Evolutionary conservation across 2,113 vertebrate species (phyloP).

Genomic region (Electrona antarctica): DNA sequence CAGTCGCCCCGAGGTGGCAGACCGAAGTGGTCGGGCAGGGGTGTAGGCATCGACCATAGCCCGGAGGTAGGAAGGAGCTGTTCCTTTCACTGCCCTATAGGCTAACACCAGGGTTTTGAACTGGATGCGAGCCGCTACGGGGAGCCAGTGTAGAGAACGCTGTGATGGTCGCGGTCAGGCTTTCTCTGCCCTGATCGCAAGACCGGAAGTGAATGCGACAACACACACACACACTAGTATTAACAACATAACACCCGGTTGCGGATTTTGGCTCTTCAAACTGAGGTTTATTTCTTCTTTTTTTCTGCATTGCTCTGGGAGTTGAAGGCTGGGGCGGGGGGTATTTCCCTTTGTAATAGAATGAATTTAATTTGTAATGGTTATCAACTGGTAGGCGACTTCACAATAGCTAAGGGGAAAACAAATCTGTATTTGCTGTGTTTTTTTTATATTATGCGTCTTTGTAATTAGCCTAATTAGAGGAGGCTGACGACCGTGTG

Average conservation of each 20-base stretch:
- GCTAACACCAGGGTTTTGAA: too few species aligned
- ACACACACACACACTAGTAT: neutral
- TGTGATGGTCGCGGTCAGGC: too few species aligned
- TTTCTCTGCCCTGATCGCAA: too few species aligned
- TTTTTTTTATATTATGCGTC: slow-evolving; percentile 65
- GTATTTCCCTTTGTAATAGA: slow-evolving; percentile 67
- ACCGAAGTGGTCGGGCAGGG: too few species aligned
- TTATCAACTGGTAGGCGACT: slow-evolving; percentile 70
- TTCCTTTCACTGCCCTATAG: too few species aligned
- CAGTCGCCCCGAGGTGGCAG: too few species aligned
- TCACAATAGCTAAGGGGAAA: slow-evolving; percentile 78
- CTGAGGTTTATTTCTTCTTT: neutral
- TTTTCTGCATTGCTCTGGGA: slow-evolving; percentile 41
- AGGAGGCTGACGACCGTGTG: slow-evolving; percentile 43
- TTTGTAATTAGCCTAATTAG: slow-evolving; percentile 75
- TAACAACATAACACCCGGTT: too few species aligned
- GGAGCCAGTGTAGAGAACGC: too few species aligned
- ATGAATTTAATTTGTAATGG: slow-evolving; percentile 75
- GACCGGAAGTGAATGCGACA: too few species aligned
- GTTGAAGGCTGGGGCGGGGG: slow-evolving; percentile 23
- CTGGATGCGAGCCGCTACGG: too few species aligned
- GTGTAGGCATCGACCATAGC: too few species aligned
- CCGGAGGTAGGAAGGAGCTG: too few species aligned
- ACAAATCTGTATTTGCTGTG: slow-evolving; percentile 71
- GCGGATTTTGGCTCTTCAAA: neutral